Evolutionary conservation across 2,888 invertebrate genomes (phyloP).

Genomic region (Rhabditoides inermis): DNA sequence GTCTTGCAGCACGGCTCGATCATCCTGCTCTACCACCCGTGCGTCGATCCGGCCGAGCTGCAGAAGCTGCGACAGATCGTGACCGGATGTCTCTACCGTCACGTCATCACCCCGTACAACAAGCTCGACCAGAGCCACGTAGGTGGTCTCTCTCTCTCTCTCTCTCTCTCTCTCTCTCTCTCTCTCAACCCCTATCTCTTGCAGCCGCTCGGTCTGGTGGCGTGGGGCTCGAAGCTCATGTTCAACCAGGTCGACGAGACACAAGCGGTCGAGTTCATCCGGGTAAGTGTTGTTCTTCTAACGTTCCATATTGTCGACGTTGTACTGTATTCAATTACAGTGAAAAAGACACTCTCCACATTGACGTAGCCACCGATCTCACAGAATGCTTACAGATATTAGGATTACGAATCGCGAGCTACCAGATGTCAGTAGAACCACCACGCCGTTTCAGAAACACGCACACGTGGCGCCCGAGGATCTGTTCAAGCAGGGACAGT

Average conservation of each 20-base stretch:
- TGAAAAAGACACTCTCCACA: too few relatives aligned
- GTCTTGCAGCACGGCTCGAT: slow-evolving; percentile 67
- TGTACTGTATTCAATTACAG: too few relatives aligned
- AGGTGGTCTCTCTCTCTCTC: too few relatives aligned
- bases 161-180: too few relatives aligned
- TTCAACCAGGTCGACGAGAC: slow-evolving; percentile 65
- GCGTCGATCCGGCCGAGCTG: slow-evolving; percentile 65
- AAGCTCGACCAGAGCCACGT: slow-evolving; percentile 20
- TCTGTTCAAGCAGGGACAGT: slow-evolving; percentile 28
- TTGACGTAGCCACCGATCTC: too few relatives aligned
- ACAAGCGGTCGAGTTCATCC: slow-evolving; percentile 63
- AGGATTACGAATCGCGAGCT: too few relatives aligned
- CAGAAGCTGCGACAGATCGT: slow-evolving; percentile 62
- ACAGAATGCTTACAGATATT: too few relatives aligned
- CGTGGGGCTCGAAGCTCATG: slow-evolving; percentile 68
- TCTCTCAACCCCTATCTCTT: too few relatives aligned
- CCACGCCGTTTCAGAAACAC: slow-evolving; percentile 16
- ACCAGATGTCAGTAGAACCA: too few relatives aligned
- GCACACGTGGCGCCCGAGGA: slow-evolving; percentile 35
- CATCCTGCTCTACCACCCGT: slow-evolving; percentile 78
- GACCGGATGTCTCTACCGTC: slow-evolving; percentile 65
- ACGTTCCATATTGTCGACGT: too few relatives aligned
- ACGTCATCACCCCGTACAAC: slow-evolving; percentile 69
- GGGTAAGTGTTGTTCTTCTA: too few relatives aligned
- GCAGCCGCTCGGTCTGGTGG: slow-evolving; percentile 67